A percentile compares a stretch with the other conserved stretches of the same genome.
Conservation (phyloP, 2,797 vertebrate species). For the Aldrovandia affinis region DNA sequence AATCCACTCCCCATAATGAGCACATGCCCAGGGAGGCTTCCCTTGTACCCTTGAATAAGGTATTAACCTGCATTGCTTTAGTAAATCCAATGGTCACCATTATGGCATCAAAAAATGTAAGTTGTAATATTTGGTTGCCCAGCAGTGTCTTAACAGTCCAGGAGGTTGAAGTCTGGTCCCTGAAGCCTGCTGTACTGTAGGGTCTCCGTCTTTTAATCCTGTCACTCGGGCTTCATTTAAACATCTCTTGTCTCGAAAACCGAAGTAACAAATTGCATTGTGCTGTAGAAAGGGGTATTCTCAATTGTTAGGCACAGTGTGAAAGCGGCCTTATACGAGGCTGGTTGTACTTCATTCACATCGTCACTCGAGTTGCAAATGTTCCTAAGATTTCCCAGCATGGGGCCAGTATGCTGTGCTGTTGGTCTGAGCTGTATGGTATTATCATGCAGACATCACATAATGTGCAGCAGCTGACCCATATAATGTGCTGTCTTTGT, state of each 20-base stretch:
- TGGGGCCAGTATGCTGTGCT: background rate
- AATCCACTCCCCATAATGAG: too few species aligned
- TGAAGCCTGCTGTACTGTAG: background rate
- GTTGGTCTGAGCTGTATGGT: background rate
- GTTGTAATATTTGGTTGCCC: too few species aligned
- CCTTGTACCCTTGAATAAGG: too few species aligned
- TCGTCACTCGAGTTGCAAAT: too few species aligned
- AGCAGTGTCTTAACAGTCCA: too few species aligned
- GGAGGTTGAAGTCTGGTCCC: background rate
- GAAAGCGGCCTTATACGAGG: background rate
- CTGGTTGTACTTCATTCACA: too few species aligned
- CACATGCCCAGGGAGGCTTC: too few species aligned
- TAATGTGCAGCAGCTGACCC: background rate
- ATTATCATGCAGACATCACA: conserved; percentile 1
- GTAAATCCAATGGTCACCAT: too few species aligned
- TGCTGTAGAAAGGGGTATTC: background rate
- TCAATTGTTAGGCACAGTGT: background rate
- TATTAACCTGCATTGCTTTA: too few species aligned
- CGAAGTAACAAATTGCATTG: background rate
- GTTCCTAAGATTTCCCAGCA: background rate
- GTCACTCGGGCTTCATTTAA: background rate
- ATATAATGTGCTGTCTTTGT: background rate
- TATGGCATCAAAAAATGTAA: too few species aligned
- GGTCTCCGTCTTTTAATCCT: background rate
- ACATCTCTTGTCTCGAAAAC: background rate